Evolutionary conservation across 2,888 invertebrate genomes (phyloP).

Genomic region (Marasmarcha lunaedactyla): DNA sequence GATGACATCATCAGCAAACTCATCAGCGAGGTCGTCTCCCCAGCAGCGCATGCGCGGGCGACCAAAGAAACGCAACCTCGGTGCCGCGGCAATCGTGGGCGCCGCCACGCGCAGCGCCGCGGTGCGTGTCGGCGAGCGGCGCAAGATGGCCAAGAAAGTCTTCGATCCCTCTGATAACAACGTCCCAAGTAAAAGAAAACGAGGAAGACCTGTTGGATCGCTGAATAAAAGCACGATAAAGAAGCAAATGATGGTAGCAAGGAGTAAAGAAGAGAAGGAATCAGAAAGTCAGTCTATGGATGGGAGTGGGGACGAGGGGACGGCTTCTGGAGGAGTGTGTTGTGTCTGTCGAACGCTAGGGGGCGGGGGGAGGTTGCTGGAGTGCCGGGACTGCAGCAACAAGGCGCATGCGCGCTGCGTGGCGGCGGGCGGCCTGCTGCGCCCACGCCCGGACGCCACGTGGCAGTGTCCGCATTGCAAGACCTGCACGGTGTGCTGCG

Average conservation of each 20-base stretch:
- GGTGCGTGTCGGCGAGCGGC: conserved; percentile 70
- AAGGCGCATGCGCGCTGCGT: conserved; percentile 80
- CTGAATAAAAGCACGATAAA: conserved; percentile 72
- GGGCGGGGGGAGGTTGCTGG: conserved; percentile 73
- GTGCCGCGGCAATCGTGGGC: conserved; percentile 29
- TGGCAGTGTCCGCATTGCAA: conserved; percentile 95
- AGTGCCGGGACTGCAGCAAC: conserved; percentile 79
- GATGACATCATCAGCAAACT: conserved; percentile 66
- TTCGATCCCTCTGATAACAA: conserved; percentile 89
- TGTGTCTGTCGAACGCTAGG: conserved; percentile 73
- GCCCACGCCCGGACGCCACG: conserved; percentile 74
- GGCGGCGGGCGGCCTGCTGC: conserved; percentile 74
- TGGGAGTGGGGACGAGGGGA: conserved; percentile 50
- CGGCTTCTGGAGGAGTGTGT: conserved; percentile 69
- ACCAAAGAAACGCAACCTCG: conserved; percentile 47
- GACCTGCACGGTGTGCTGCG: conserved; percentile 84
- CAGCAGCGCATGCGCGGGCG: conserved; percentile 56
- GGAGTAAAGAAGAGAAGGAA: conserved; percentile 35
- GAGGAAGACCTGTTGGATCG: conserved; percentile 75
- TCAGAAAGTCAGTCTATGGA: conserved; percentile 51
- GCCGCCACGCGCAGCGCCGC: conserved; percentile 39
- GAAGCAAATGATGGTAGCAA: conserved; percentile 48
- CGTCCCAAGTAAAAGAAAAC: conserved; percentile 76
- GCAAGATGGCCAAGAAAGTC: conserved; percentile 85
- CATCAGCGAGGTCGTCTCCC: conserved; percentile 60